Base-by-base conservation (phyloP, 23 tunicate species). In the Trididemnum miniatum region DNA sequence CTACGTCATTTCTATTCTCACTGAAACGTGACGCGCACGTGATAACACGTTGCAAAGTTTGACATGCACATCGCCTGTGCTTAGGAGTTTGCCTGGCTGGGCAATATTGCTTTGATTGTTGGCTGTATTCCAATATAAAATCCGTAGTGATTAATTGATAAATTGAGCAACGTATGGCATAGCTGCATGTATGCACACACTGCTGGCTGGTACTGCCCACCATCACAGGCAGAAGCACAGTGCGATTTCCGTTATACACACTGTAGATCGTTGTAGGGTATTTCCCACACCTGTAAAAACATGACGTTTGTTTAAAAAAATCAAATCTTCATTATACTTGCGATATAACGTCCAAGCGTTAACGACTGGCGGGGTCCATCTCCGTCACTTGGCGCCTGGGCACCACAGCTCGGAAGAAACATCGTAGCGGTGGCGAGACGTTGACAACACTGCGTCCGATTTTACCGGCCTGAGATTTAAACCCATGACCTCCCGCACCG, bases 171-270 rank as follows among this genome's bases (percentile, higher is more conserved):
- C 82, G 27, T 7, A 77, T 37, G 36, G 26, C 35, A 29, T 57
- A 52, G 37, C 82, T 77, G 67, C 82, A 77, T 28, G 18, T 1
- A 67, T 77, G 82, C 24, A 51, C 35, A 5, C 67, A 77, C 3
- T 54, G 40, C 38, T 54, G 67, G 15, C 37, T 7, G 20, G 39
- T 2, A 28, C 51, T 2, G 18, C 82, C 82, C 31, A 77, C 82
- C 24, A 54, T 38, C 54, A 77, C 82, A 2, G 67, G 82, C 37
- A 77, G 36, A 37, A 77, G 32, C n/a, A 77, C 82, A 9, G 25
- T 30, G 38, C 3, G 26, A 36, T 77, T 77, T 20, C 67, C 82
- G 39, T 26, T 28, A 29, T 15, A 12, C 25, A 77, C 26, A 25
- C 67, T 77, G 65, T 3, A 57, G 20, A 77, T 57, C 23, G 39